Evolutionary conservation across 2,888 invertebrate genomes (phyloP).

Genomic region (Andricus quercusramuli): DNA sequence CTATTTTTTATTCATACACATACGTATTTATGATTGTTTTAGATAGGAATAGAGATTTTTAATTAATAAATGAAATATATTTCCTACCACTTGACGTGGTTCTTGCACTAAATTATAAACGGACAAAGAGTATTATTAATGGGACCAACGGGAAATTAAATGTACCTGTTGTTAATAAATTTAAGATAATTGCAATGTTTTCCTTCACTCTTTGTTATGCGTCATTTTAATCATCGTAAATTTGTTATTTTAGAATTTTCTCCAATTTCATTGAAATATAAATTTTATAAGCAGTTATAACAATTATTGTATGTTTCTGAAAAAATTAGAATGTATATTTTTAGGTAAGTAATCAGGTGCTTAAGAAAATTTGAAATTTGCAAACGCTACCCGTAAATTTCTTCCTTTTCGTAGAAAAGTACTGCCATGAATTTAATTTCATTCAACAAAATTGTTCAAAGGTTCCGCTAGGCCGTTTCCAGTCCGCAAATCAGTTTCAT

Average conservation of each 20-base stretch:
- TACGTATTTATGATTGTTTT: not conserved
- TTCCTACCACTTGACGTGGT: not conserved
- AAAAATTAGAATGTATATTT: not conserved
- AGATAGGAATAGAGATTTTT: not conserved
- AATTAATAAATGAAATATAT: not conserved
- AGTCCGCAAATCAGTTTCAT: too few species aligned
- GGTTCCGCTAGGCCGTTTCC: too few species aligned
- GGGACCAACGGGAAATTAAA: conserved; percentile 52
- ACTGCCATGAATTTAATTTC: too few species aligned
- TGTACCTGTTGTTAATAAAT: conserved; percentile 31
- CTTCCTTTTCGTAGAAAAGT: too few species aligned
- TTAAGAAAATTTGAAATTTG: too few species aligned
- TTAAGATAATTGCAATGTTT: not conserved
- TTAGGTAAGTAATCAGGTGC: too few species aligned
- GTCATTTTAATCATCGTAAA: not conserved
- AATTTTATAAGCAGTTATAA: not conserved
- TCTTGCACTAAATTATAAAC: not conserved
- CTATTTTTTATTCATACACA: not conserved
- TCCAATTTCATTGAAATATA: not conserved
- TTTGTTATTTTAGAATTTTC: not conserved
- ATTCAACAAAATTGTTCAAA: too few species aligned
- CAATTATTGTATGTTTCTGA: not conserved
- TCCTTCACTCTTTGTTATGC: not conserved
- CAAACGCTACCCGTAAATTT: too few species aligned
- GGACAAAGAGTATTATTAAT: conserved; percentile 49